Percentiles rank a stretch among this genome's conserved stretches.
Evolutionary conservation across 2,888 invertebrate species (phyloP).

Genomic region (Ptilodon capucinus): DNA sequence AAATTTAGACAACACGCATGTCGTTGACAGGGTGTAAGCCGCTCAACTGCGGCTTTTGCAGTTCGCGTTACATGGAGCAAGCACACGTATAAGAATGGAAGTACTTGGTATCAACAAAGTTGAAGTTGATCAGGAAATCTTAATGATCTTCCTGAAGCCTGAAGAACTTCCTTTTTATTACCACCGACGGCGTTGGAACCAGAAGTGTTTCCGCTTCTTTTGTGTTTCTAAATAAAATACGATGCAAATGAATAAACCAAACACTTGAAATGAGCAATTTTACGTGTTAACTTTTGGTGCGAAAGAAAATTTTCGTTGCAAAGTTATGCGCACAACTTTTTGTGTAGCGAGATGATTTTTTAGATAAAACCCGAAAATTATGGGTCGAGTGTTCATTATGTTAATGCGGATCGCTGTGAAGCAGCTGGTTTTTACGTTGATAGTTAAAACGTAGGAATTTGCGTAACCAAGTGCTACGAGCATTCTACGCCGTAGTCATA

Average conservation of each 20-base stretch:
- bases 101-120: background rate
- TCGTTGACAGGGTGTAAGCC: conserved; percentile 55
- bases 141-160: conserved; percentile 20
- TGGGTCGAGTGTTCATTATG: conserved; percentile 30
- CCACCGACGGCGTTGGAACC: conserved; percentile 10
- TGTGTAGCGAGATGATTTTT: conserved; percentile 22
- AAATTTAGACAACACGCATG: conserved; percentile 32
- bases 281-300: conserved; percentile 28
- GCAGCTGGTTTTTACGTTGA: conserved; percentile 17
- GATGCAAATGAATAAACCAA: conserved; percentile 27
- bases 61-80: conserved; percentile 54
- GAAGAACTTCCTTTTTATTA: conserved; percentile 23
- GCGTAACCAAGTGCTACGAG: background rate
- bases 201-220: conserved; percentile 6
- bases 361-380: conserved; percentile 23
- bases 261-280: conserved; percentile 32
- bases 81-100: too few species aligned
- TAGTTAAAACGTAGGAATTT: conserved; percentile 8
- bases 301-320: conserved; percentile 7
- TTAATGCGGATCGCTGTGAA: conserved; percentile 25
- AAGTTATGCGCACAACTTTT: conserved; percentile 23
- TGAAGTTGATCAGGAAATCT: conserved; percentile 15
- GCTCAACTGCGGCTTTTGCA: conserved; percentile 64
- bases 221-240: conserved; percentile 13
- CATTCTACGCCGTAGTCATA: background rate